Percentiles rank a stretch among this genome's conserved stretches.
Evolutionary conservation across 2,888 invertebrate species (phyloP).

Genomic region (Archips crataeganus): DNA sequence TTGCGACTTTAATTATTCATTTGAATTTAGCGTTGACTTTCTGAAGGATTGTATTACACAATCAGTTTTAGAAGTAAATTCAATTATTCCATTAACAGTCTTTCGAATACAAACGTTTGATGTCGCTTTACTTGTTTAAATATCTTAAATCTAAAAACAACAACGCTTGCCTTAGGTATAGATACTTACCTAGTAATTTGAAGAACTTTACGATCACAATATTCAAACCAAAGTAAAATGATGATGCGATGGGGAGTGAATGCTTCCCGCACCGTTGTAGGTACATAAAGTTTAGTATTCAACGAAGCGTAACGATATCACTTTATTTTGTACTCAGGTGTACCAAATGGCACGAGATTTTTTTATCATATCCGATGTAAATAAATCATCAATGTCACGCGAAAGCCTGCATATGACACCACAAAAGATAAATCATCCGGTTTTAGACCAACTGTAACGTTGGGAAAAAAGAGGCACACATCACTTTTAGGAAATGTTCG

Average conservation of each 20-base stretch:
- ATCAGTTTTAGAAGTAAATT: conserved; percentile 1
- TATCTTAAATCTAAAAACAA: conserved; percentile 1
- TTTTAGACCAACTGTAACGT: conserved; percentile 13
- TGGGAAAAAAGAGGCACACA: conserved; percentile 12
- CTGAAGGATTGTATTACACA: conserved; percentile 2
- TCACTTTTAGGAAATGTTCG: conserved; percentile 1
- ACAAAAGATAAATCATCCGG: conserved; percentile 35
- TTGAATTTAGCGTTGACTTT: conserved; percentile 3
- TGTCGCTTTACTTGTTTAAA: not conserved
- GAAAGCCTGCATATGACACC: conserved; percentile 22
- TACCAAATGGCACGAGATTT: conserved; percentile 1
- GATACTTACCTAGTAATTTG: too few species aligned
- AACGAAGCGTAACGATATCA: not conserved
- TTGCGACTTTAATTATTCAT: not conserved
- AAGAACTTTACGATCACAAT: not conserved
- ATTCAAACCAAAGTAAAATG: not conserved
- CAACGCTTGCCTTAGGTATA: not conserved
- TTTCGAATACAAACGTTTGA: not conserved
- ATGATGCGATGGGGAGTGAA: not conserved
- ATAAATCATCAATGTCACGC: conserved; percentile 35
- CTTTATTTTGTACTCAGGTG: conserved; percentile 13
- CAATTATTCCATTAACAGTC: not conserved
- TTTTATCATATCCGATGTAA: conserved; percentile 22
- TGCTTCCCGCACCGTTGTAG: not conserved
- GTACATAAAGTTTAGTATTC: not conserved